phyloP scores from a whole-genome alignment of 2,797 vertebrate genomes.

The Dicrostonyx torquatus region DNA sequence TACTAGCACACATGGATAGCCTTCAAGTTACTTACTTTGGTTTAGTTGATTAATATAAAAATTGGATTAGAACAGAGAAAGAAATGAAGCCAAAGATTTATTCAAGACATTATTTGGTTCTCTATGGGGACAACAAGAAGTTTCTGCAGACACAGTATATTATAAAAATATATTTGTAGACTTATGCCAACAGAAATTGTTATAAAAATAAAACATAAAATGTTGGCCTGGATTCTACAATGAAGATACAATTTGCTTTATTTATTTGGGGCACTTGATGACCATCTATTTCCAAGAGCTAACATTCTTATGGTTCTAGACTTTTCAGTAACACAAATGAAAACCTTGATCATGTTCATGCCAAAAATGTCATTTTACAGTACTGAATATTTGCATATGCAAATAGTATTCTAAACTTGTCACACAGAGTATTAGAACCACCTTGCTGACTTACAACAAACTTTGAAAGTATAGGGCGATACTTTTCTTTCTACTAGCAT shows the following conservation, averaged over 20 bases:
- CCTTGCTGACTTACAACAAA: not conserved
- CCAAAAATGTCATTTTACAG: not conserved
- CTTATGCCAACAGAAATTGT: not conserved
- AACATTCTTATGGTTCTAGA: not conserved
- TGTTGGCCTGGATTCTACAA: not conserved
- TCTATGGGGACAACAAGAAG: not conserved
- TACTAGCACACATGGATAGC: not conserved
- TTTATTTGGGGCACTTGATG: not conserved
- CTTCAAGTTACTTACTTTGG: not conserved
- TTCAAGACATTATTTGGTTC: not conserved
- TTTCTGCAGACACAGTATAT: not conserved
- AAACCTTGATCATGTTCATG: not conserved
- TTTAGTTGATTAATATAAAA: conserved; percentile 5
- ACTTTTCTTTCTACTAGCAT: not conserved
- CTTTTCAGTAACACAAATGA: conserved; percentile 2
- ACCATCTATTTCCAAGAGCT: not conserved
- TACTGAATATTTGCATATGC: not conserved
- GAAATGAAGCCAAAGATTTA: not conserved
- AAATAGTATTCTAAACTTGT: not conserved
- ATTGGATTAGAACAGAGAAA: not conserved
- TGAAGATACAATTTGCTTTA: not conserved
- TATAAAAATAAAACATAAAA: not conserved
- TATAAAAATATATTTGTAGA: not conserved
- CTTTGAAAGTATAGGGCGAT: not conserved
- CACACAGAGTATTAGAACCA: not conserved